phyloP scores from a whole-genome alignment of 2,888 invertebrate species.

The Drosophila tripunctata region DNA sequence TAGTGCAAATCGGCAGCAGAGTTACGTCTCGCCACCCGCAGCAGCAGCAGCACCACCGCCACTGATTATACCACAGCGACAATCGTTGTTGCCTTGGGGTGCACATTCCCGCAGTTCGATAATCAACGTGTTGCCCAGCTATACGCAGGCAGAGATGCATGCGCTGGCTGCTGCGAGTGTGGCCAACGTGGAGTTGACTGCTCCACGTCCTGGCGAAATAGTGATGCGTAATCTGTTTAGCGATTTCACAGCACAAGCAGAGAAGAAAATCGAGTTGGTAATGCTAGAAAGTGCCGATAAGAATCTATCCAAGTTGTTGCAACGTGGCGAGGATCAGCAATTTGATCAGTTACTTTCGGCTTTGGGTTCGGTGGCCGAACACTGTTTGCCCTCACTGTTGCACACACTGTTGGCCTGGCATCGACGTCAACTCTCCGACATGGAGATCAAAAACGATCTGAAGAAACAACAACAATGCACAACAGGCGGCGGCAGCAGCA shows the following conservation, averaged over 20 bases:
- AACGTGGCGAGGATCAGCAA: constrained; percentile 97
- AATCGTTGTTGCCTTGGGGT: constrained; percentile 93
- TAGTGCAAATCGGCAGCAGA: no score
- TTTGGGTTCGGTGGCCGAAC: constrained; percentile 97
- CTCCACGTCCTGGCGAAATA: constrained; percentile 95
- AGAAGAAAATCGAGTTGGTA: constrained; percentile 97
- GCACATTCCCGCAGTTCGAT: constrained; percentile 85
- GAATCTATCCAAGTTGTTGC: constrained; percentile 96
- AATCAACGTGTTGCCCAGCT: constrained; percentile 80
- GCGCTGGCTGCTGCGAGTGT: constrained; percentile 62
- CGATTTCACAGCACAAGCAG: constrained; percentile 97
- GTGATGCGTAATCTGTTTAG: constrained; percentile 96
- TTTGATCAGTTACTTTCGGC: constrained; percentile 97
- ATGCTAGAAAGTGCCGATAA: constrained; percentile 97
- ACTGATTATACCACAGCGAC: constrained; percentile 83
- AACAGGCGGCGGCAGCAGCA: constrained; percentile 77
- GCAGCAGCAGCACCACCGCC: constrained; percentile 46
- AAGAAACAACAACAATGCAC: constrained; percentile 87
- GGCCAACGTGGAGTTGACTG: constrained; percentile 85
- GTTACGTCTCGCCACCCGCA: constrained; percentile 66
- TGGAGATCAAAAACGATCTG: constrained; percentile 85
- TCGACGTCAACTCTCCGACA: constrained; percentile 92
- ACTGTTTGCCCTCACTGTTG: constrained; percentile 97
- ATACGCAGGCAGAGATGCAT: constrained; percentile 69
- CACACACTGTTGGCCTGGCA: constrained; percentile 98